Conservation (phyloP, 2,797 vertebrate species). For the Halcyon smyrnensis region DNA sequence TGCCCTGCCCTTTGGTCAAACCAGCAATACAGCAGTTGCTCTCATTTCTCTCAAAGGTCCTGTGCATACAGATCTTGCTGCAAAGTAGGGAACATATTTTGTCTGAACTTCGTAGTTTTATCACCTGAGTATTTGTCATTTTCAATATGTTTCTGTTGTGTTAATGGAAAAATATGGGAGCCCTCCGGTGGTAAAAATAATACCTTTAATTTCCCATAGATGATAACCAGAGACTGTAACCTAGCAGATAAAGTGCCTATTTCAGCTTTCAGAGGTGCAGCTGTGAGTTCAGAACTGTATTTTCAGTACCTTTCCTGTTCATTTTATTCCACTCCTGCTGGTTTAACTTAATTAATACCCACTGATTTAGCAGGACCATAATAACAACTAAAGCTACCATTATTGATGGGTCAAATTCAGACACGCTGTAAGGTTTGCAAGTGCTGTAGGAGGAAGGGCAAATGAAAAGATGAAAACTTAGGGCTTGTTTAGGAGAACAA, state of each 20-base stretch:
- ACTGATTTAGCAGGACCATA: not conserved
- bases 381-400: not conserved
- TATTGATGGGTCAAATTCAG: not conserved
- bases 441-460: not conserved
- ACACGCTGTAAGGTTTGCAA: not conserved
- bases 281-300: not conserved
- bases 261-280: conserved; percentile 30
- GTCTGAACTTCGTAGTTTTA: conserved; percentile 19
- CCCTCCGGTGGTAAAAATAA: conserved; percentile 52
- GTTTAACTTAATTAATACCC: not conserved
- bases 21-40: not conserved
- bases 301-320: not conserved
- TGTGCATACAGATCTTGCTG: not conserved
- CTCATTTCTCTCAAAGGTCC: not conserved
- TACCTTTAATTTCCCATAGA: conserved; percentile 51
- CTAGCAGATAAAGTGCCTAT: conserved; percentile 19
- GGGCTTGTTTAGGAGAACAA: not conserved
- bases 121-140: conserved; percentile 10
- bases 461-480: not conserved
- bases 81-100: not conserved
- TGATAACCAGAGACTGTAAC: conserved; percentile 27
- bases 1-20: not conserved
- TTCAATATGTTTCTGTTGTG: conserved; percentile 43
- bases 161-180: conserved; percentile 61
- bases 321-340: not conserved